A percentile compares a stretch with the other conserved stretches of the same genome.
phyloP scores from a whole-genome alignment of 2,888 invertebrate genomes.

The Itoplectis maculator region DNA sequence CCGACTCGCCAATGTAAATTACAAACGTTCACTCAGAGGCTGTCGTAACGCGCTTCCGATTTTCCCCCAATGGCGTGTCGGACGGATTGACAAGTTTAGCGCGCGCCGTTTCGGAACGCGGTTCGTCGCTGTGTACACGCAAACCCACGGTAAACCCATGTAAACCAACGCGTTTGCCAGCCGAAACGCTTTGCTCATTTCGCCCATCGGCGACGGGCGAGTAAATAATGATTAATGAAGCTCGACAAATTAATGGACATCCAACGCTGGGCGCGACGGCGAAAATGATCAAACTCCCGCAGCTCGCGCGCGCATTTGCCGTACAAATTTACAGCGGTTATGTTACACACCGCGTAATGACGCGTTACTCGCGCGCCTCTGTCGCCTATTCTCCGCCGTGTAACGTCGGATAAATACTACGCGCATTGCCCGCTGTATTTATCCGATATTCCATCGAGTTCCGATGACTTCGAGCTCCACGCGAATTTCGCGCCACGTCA shows the following conservation, averaged over 20 bases:
- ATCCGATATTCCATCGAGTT: slow-evolving; percentile 41
- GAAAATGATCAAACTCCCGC: slow-evolving; percentile 55
- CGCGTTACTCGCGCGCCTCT: slow-evolving; percentile 51
- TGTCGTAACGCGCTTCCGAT: slow-evolving; percentile 34
- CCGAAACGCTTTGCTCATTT: slow-evolving; percentile 8
- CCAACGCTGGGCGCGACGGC: slow-evolving; percentile 55
- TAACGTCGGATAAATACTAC: too few relatives aligned
- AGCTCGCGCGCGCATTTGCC: slow-evolving; percentile 52
- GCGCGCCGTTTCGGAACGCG: not conserved
- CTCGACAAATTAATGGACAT: slow-evolving; percentile 65
- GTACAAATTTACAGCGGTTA: slow-evolving; percentile 67
- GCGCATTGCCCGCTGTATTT: slow-evolving; percentile 1
- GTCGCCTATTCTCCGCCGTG: slow-evolving; percentile 14
- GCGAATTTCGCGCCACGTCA: slow-evolving; percentile 16
- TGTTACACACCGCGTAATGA: slow-evolving; percentile 66
- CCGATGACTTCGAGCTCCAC: slow-evolving; percentile 13
- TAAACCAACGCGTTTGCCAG: not conserved
- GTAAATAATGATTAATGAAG: slow-evolving; percentile 67
- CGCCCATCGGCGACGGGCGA: slow-evolving; percentile 37
- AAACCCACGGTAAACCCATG: slow-evolving; percentile 27
- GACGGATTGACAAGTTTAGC: slow-evolving; percentile 54
- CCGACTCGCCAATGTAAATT: slow-evolving; percentile 56
- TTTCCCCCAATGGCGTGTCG: slow-evolving; percentile 33
- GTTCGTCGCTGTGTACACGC: too few relatives aligned
- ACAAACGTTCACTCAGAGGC: slow-evolving; percentile 47